Conservation (phyloP, 2,888 invertebrate genomes). For the Hirtodrosophila histrioides region DNA sequence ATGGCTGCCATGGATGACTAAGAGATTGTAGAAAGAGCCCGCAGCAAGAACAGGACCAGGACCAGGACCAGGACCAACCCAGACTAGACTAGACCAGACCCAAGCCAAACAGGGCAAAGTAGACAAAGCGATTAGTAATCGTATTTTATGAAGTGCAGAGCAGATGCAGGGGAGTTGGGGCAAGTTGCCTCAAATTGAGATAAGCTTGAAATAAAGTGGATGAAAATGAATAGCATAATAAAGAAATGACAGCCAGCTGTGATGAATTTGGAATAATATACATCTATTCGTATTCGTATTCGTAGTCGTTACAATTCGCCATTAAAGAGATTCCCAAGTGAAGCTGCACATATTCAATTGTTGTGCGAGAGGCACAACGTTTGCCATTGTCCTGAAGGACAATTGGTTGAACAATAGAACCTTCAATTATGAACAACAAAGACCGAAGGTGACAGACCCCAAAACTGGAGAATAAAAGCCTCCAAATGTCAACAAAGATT, state of each 20-base stretch:
- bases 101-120: constrained; percentile 18
- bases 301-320: constrained; percentile 7
- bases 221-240: constrained; percentile 69
- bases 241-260: constrained; percentile 52
- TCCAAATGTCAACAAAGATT: constrained; percentile 53
- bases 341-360: constrained; percentile 21
- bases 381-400: constrained; percentile 38
- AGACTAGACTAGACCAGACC: constrained; percentile 2
- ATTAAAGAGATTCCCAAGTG: constrained; percentile 3
- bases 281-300: not conserved
- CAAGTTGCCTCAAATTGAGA: constrained; percentile 60
- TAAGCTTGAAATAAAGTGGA: constrained; percentile 71
- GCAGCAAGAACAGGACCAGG: constrained; percentile 44
- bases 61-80: constrained; percentile 17
- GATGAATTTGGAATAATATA: constrained; percentile 65
- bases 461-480: constrained; percentile 34
- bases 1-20: constrained; percentile 54
- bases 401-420: constrained; percentile 43
- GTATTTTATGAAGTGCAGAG: constrained; percentile 55
- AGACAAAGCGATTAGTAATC: constrained; percentile 77
- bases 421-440: constrained; percentile 45
- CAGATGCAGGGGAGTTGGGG: constrained; percentile 4
- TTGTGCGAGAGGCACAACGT: constrained; percentile 1
- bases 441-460: constrained; percentile 24
- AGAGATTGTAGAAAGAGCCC: constrained; percentile 71